A percentile compares a stretch with the other conserved stretches of the same genome.
phyloP scores from a whole-genome alignment of 2,113 vertebrate species.

The Eidolon helvum region DNA sequence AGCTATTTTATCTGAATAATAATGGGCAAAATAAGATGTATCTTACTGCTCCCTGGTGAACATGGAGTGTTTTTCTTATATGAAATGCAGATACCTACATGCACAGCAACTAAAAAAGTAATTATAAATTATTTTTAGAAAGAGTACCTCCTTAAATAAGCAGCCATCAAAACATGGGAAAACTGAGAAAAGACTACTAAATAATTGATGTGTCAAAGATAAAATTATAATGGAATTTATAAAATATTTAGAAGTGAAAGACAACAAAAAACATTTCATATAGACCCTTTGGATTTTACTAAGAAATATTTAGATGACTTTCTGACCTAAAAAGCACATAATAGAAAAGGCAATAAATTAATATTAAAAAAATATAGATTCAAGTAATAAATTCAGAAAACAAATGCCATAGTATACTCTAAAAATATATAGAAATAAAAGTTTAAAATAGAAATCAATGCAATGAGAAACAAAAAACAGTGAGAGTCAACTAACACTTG shows the following conservation, averaged over 20 bases:
- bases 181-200: neutral
- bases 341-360: neutral
- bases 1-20: neutral
- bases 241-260: constrained; percentile 38
- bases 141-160: neutral
- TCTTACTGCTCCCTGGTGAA: neutral
- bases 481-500: neutral
- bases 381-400: neutral
- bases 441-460: neutral
- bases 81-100: neutral
- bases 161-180: neutral
- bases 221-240: constrained; percentile 13
- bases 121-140: neutral
- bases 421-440: neutral
- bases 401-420: neutral
- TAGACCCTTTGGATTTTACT: neutral
- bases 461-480: neutral
- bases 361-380: neutral
- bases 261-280: neutral
- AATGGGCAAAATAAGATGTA: neutral
- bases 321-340: neutral
- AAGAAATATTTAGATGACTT: neutral
- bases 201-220: constrained; percentile 25
- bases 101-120: neutral
- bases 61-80: neutral